Conservation (phyloP, 2,113 vertebrate genomes). For the Illadopsis cleaveri region DNA sequence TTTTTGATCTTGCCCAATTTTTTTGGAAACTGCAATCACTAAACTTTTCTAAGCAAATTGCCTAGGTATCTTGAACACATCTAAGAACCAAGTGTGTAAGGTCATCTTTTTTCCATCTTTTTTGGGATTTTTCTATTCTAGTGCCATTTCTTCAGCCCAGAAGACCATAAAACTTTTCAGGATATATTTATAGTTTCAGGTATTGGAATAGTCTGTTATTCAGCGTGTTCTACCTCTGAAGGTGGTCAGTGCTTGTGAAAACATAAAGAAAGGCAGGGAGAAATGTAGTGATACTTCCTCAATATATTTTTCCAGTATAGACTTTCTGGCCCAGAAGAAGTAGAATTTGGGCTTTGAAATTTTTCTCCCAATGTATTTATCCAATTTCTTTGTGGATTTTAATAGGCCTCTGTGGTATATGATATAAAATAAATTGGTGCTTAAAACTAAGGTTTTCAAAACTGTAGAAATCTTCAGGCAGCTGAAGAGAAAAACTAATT, state of each 20-base stretch:
- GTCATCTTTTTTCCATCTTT: background rate
- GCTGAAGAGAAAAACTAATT: too few relatives aligned
- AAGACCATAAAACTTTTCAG: background rate
- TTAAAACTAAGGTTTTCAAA: too few relatives aligned
- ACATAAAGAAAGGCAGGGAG: background rate
- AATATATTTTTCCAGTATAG: background rate
- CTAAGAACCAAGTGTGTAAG: background rate
- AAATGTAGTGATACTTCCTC: background rate
- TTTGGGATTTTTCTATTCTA: background rate
- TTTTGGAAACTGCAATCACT: background rate
- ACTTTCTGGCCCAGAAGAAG: background rate
- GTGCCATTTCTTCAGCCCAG: background rate
- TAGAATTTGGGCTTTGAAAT: background rate
- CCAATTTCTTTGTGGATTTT: background rate
- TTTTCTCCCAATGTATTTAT: background rate
- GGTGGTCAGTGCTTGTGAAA: background rate
- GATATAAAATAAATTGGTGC: too few relatives aligned
- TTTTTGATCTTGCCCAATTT: background rate
- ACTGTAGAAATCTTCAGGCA: too few relatives aligned
- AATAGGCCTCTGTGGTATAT: too few relatives aligned
- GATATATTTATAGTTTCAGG: background rate
- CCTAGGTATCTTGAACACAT: background rate
- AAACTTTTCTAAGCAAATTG: background rate
- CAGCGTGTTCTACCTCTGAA: background rate
- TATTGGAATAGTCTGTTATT: background rate